These are phyloP conservation scores for Ptyas mucosa DNA, from an alignment of 2,113 vertebrate species.

Conservation along the genomic window DNA sequence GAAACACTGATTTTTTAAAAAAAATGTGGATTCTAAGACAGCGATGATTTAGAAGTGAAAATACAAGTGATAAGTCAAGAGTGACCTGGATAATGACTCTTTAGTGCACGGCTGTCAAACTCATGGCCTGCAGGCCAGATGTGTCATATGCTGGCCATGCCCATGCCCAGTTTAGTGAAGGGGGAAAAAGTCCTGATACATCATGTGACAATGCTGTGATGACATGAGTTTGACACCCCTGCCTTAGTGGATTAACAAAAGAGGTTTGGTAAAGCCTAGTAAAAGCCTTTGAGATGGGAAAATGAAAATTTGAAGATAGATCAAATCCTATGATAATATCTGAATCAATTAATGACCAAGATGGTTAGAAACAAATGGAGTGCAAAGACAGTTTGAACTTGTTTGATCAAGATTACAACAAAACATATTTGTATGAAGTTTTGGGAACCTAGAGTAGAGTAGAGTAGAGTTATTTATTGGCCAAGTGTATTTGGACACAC, in stretches of 20 bases:
- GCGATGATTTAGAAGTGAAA: neutral
- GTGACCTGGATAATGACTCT: neutral
- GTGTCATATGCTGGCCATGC: too few relatives aligned
- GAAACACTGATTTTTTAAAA: neutral
- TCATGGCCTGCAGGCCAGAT: too few relatives aligned
- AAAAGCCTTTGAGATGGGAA: neutral
- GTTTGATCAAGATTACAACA: neutral
- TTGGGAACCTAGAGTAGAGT: neutral
- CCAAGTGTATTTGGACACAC: too few relatives aligned
- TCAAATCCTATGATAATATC: neutral
- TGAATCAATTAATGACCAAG: neutral
- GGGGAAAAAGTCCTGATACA: too few relatives aligned
- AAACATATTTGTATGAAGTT: neutral
- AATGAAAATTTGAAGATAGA: neutral
- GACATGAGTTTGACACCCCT: too few relatives aligned
- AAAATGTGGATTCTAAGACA: neutral
- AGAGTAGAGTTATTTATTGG: too few relatives aligned
- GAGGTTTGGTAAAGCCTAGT: neutral
- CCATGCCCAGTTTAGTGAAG: too few relatives aligned
- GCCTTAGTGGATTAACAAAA: neutral
- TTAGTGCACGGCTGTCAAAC: neutral
- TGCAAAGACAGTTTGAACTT: neutral
- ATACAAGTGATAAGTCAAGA: neutral
- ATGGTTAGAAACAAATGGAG: neutral
- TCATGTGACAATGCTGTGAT: too few relatives aligned